A percentile compares a stretch with the other conserved stretches of the same genome.
These are phyloP conservation scores for Stichodactyla mertensii DNA, from an alignment of 64 coral and sea anemone genomes.

Conservation along the genomic window DNA sequence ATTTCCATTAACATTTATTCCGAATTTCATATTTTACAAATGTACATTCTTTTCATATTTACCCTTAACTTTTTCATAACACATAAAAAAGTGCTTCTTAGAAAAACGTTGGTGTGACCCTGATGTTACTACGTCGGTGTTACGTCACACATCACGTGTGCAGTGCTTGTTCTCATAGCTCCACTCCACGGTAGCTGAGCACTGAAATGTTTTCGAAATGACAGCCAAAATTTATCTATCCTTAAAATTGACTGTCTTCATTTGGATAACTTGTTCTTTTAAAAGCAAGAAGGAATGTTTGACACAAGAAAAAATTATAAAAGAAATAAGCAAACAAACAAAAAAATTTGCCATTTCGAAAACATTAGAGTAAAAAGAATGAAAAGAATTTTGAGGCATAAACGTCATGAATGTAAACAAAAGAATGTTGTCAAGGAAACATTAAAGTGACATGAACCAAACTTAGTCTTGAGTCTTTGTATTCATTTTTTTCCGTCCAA, in stretches of 20 bases:
- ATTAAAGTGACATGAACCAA: slow-evolving; percentile 11
- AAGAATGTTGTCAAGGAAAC: neutral
- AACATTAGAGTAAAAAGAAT: neutral
- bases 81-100: neutral
- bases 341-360: slow-evolving; percentile 12
- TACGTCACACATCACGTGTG: neutral
- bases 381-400: neutral
- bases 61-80: neutral
- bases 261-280: neutral
- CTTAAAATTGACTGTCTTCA: neutral
- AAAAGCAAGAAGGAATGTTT: neutral
- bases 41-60: neutral
- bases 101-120: neutral
- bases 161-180: neutral
- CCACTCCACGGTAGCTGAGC: neutral
- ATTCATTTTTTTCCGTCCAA: slow-evolving; percentile 1
- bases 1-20: neutral
- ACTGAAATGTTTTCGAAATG: slow-evolving; percentile 5
- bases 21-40: neutral
- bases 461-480: neutral
- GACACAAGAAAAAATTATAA: neutral
- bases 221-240: neutral
- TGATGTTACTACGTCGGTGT: neutral
- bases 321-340: too few relatives aligned
- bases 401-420: neutral